Evolutionary conservation across 35 echinoderm and acorn worm genomes (phyloP).

Genomic region (Apostichopus parvimensis): DNA sequence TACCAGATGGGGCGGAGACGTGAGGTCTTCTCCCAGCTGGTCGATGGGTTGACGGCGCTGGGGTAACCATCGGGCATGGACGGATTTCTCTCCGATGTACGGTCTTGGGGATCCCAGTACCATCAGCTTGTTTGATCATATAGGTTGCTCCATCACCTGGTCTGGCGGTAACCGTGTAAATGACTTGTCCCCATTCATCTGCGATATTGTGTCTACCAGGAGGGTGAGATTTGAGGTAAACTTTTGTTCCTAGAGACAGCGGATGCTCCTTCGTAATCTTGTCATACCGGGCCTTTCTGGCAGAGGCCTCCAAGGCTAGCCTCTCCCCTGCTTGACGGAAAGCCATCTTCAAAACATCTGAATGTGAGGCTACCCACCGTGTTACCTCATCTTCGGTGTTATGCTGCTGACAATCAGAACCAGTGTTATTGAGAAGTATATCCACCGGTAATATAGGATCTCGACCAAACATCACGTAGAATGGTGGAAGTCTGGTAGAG

Average conservation of each 20-base stretch:
- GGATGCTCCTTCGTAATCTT: background rate
- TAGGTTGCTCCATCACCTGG: background rate
- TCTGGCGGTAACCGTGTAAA: conserved; percentile 11
- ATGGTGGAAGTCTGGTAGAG: conserved; percentile 38
- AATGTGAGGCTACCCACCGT: no score
- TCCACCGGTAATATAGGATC: conserved; percentile 19
- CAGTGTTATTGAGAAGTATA: background rate
- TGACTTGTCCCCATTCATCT: conserved; percentile 1
- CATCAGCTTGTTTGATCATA: background rate
- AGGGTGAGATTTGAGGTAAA: conserved; percentile 17
- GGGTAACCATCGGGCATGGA: background rate
- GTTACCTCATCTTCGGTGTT: no score
- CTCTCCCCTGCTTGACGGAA: background rate
- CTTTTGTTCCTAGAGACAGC: background rate
- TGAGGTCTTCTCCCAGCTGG: no score
- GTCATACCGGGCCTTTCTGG: background rate
- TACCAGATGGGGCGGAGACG: no score
- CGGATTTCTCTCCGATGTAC: background rate
- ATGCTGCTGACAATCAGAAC: no score
- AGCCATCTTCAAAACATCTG: no score
- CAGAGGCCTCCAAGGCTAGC: background rate
- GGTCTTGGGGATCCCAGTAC: background rate
- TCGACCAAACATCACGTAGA: conserved; percentile 26
- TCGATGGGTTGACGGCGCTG: no score
- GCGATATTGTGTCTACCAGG: conserved; percentile 33